Conservation (phyloP, 2,797 vertebrate species). For the Phrynocephalus forsythii region DNA sequence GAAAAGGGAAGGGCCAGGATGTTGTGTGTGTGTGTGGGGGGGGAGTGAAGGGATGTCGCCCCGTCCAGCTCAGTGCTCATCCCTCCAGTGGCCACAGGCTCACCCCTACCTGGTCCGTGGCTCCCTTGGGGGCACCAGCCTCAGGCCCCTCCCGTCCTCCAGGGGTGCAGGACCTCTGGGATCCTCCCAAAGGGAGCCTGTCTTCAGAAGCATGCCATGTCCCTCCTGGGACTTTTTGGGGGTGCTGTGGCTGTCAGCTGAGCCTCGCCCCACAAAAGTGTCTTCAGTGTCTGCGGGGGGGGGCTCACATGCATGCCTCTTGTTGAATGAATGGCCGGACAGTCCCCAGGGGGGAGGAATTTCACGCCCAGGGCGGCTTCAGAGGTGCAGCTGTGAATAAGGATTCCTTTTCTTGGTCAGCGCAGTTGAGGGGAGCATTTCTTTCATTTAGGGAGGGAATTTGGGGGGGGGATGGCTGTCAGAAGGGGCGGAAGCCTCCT, state of each 20-base stretch:
- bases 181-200: not conserved
- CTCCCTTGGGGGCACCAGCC: not conserved
- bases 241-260: too few relatives aligned
- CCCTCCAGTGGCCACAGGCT: too few relatives aligned
- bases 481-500: not conserved
- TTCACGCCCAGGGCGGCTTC: not conserved
- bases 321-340: not conserved
- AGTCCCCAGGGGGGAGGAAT: not conserved
- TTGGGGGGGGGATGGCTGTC: not conserved
- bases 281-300: not conserved
- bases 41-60: too few relatives aligned
- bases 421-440: not conserved
- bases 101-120: too few relatives aligned
- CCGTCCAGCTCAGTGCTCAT: too few relatives aligned
- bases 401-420: not conserved
- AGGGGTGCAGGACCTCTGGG: fast-evolving
- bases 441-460: not conserved
- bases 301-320: not conserved
- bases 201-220: not conserved
- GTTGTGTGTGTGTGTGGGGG: too few relatives aligned
- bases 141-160: not conserved
- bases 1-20: too few relatives aligned
- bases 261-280: too few relatives aligned
- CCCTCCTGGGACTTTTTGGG: not conserved
- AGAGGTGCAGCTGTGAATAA: not conserved